phyloP scores from a whole-genome alignment of 2,888 invertebrate genomes.

The Cactoblastis cactorum region DNA sequence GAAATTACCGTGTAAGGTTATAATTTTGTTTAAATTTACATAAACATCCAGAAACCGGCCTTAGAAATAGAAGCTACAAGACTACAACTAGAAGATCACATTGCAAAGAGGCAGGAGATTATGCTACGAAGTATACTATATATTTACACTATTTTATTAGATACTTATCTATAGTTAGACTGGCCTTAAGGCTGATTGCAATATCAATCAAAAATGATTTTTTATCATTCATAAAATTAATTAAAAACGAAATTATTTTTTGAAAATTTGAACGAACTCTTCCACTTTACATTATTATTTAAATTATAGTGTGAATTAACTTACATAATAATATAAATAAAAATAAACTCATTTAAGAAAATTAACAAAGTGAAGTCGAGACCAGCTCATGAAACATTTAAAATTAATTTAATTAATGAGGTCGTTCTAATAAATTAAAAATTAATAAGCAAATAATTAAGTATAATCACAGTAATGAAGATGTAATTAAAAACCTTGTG shows the following conservation, averaged over 20 bases:
- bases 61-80: slow-evolving; percentile 42
- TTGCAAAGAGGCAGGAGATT: slow-evolving; percentile 59
- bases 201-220: neutral
- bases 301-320: neutral
- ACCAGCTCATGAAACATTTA: slow-evolving; percentile 36
- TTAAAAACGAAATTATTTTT: neutral
- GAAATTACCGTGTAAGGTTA: too few species aligned
- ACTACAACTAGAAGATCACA: slow-evolving; percentile 70
- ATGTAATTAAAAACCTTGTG: neutral
- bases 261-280: neutral
- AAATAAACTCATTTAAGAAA: neutral
- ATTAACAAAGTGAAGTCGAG: slow-evolving; percentile 22
- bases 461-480: too few species aligned
- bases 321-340: neutral
- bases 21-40: too few species aligned
- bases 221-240: neutral
- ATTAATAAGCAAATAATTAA: too few species aligned
- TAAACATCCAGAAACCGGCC: slow-evolving; percentile 41
- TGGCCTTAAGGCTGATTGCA: slow-evolving; percentile 9
- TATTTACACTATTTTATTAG: slow-evolving; percentile 17
- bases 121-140: slow-evolving; percentile 25
- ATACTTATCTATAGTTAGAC: slow-evolving; percentile 3
- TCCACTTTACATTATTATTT: neutral
- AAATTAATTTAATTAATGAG: slow-evolving; percentile 26
- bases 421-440: slow-evolving; percentile 19